phyloP scores from a whole-genome alignment of 2,888 invertebrate species.

The Eupithecia centaureata region DNA sequence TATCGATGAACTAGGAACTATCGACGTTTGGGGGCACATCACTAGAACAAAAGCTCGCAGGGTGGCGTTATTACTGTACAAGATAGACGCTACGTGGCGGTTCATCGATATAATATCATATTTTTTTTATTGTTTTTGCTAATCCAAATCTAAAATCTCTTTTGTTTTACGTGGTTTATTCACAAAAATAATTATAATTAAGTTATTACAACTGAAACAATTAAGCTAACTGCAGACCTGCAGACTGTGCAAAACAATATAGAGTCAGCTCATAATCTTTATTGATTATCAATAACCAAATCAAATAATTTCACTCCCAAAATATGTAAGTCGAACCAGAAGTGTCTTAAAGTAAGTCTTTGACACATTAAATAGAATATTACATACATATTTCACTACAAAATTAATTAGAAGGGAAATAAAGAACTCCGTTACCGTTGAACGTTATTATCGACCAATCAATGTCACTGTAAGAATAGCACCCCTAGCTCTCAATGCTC shows the following conservation, averaged over 20 bases:
- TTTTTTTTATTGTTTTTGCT: too few relatives aligned
- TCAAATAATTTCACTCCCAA: background rate
- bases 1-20: conserved; percentile 31
- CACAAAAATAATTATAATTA: too few relatives aligned
- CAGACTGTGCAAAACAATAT: too few relatives aligned
- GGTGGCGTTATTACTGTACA: background rate
- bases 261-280: too few relatives aligned
- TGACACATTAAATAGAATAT: background rate
- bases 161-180: too few relatives aligned
- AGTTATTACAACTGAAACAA: too few relatives aligned
- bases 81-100: background rate
- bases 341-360: background rate
- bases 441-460: background rate
- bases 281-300: background rate
- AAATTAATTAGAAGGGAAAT: background rate
- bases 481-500: conserved; percentile 38
- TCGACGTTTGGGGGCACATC: conserved; percentile 42
- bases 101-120: background rate
- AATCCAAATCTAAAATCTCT: too few relatives aligned
- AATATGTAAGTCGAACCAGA: background rate
- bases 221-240: too few relatives aligned
- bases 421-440: background rate
- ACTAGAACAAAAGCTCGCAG: conserved; percentile 43
- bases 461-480: background rate
- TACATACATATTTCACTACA: too few relatives aligned